Percentiles rank a stretch among this genome's conserved stretches.
These are phyloP conservation scores for Elanoides forficatus DNA, from an alignment of 2,113 vertebrate genomes.

Conservation along the genomic window DNA sequence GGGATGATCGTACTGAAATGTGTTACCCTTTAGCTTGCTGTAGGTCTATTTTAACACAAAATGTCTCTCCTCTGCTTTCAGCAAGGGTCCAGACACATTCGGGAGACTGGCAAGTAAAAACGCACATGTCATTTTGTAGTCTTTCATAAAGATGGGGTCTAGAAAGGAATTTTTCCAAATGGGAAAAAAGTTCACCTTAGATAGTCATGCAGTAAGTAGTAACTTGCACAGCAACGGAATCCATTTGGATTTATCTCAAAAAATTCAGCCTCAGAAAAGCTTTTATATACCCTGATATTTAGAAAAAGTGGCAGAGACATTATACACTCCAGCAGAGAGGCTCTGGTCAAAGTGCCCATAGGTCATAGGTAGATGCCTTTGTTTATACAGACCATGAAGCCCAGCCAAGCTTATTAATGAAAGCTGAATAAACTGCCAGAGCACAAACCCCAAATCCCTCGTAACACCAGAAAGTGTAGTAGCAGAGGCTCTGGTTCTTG, in stretches of 20 bases:
- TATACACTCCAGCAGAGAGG: not conserved
- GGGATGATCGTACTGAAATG: not conserved
- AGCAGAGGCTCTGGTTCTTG: not conserved
- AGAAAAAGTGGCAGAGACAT: not conserved
- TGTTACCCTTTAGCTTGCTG: not conserved
- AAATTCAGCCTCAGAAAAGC: not conserved
- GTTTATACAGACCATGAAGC: not conserved
- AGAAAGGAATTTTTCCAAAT: not conserved
- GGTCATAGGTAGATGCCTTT: not conserved
- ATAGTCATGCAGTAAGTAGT: not conserved
- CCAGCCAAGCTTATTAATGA: not conserved
- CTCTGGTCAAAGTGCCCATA: not conserved
- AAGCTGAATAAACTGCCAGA: not conserved
- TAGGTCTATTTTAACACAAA: not conserved
- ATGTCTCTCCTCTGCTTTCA: not conserved
- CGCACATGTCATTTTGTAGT: not conserved
- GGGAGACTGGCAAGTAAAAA: not conserved
- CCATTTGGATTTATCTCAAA: not conserved
- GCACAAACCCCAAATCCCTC: not conserved
- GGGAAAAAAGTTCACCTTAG: not conserved
- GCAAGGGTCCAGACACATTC: not conserved
- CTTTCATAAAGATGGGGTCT: not conserved
- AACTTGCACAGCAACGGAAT: not conserved
- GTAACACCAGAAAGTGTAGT: not conserved
- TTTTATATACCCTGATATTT: not conserved